These are phyloP conservation scores for Pomacea maculata DNA, from an alignment of 1,140 invertebrate genomes.

Conservation along the genomic window DNA sequence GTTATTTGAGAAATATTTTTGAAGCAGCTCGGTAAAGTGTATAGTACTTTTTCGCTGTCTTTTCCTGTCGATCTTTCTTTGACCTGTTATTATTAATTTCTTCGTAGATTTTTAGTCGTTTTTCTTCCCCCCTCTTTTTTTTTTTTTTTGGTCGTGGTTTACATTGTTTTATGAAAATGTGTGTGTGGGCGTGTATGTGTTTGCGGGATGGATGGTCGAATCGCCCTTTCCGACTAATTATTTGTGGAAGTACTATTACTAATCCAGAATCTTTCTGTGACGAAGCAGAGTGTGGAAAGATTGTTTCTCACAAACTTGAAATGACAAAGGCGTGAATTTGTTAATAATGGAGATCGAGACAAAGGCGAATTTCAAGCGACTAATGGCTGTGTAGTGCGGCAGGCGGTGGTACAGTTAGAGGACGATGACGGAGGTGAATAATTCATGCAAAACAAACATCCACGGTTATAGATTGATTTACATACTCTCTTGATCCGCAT, in stretches of 20 bases:
- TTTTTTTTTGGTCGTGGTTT: too few relatives aligned
- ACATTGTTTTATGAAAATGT: neutral
- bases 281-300: neutral
- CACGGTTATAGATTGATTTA: too few relatives aligned
- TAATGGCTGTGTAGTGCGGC: too few relatives aligned
- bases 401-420: too few relatives aligned
- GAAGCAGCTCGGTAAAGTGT: neutral
- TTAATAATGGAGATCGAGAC: neutral
- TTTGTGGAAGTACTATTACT: neutral
- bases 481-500: too few relatives aligned
- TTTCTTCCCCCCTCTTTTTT: too few relatives aligned
- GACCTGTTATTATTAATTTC: neutral
- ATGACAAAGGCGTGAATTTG: neutral
- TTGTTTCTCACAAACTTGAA: too few relatives aligned
- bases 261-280: neutral
- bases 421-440: too few relatives aligned
- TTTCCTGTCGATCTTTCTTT: conserved; percentile 9
- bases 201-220: neutral
- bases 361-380: neutral
- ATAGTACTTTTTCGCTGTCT: neutral
- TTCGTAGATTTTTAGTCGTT: neutral
- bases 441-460: too few relatives aligned
- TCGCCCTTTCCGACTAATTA: neutral
- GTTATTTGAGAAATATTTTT: neutral
- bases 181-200: conserved; percentile 11